These are phyloP conservation scores for Rosalia funebris DNA, from an alignment of 2,888 invertebrate genomes.

Conservation along the genomic window DNA sequence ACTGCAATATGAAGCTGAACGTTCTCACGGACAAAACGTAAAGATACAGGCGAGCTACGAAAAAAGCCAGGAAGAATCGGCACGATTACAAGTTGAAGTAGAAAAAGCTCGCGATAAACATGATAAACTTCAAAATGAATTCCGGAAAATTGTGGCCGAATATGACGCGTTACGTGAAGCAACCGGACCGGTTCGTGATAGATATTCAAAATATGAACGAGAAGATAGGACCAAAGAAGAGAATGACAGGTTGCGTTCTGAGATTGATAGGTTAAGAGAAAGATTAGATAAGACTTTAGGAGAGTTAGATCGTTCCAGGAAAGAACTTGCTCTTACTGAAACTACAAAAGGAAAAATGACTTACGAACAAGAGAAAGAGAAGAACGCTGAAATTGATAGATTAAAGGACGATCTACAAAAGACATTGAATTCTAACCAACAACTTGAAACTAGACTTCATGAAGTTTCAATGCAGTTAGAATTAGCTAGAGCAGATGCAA, in stretches of 20 bases:
- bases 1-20: conserved; percentile 85
- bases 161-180: conserved; percentile 83
- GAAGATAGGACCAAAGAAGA: conserved; percentile 78
- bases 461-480: conserved; percentile 85
- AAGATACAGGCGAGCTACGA: conserved; percentile 88
- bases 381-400: conserved; percentile 73
- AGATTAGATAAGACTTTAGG: conserved; percentile 82
- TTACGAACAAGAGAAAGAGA: conserved; percentile 76
- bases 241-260: conserved; percentile 79
- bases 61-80: conserved; percentile 89
- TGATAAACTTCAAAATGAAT: conserved; percentile 84
- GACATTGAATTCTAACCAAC: conserved; percentile 71
- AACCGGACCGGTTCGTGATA: conserved; percentile 71
- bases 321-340: conserved; percentile 80
- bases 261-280: conserved; percentile 82
- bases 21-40: conserved; percentile 85
- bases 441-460: conserved; percentile 79
- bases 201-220: conserved; percentile 81
- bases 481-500: conserved; percentile 80
- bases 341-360: conserved; percentile 83
- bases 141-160: conserved; percentile 83
- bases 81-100: conserved; percentile 84
- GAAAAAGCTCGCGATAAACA: conserved; percentile 93
- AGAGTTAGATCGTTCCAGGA: conserved; percentile 81
- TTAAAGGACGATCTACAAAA: conserved; percentile 80